Percentiles rank a stretch among this genome's conserved stretches.
phyloP scores from a whole-genome alignment of 2,888 invertebrate species.

The Pristionchus japonicus region DNA sequence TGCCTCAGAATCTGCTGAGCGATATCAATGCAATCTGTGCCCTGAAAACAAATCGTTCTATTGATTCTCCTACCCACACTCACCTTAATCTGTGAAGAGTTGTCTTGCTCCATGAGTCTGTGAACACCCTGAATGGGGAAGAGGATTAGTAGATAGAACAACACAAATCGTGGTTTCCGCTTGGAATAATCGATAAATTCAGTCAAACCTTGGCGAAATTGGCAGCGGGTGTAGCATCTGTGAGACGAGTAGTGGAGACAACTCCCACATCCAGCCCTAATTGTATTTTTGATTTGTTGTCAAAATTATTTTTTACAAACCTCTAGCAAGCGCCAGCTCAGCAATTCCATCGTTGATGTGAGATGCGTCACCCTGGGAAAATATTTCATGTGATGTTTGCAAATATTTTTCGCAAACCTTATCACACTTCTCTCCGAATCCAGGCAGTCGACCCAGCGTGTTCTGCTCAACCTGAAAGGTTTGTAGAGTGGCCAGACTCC shows the following conservation, averaged over 20 bases:
- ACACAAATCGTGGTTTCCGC: background rate
- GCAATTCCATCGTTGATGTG: conserved; percentile 47
- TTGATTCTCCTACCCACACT: background rate
- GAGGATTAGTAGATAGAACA: background rate
- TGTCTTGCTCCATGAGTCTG: conserved; percentile 42
- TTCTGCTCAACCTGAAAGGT: conserved; percentile 30
- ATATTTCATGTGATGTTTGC: background rate
- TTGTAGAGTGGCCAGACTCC: no score
- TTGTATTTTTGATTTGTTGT: background rate
- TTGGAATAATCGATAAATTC: background rate
- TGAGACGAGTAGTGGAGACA: conserved; percentile 36
- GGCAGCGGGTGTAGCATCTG: conserved; percentile 42
- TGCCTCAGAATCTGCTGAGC: conserved; percentile 44
- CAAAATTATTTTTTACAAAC: background rate
- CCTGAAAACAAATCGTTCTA: background rate
- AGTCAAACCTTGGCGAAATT: conserved; percentile 41
- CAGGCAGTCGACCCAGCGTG: conserved; percentile 42
- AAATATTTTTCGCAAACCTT: background rate
- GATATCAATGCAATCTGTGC: conserved; percentile 31
- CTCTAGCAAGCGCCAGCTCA: conserved; percentile 35
- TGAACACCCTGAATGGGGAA: conserved; percentile 27
- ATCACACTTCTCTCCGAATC: conserved; percentile 23
- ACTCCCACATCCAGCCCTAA: conserved; percentile 40
- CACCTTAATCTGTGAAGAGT: background rate
- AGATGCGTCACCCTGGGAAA: conserved; percentile 29